Evolutionary conservation across 2,888 invertebrate genomes (phyloP), one percentile per base, ranked within the genome.

Genomic region (Hylaea fasciaria): DNA sequence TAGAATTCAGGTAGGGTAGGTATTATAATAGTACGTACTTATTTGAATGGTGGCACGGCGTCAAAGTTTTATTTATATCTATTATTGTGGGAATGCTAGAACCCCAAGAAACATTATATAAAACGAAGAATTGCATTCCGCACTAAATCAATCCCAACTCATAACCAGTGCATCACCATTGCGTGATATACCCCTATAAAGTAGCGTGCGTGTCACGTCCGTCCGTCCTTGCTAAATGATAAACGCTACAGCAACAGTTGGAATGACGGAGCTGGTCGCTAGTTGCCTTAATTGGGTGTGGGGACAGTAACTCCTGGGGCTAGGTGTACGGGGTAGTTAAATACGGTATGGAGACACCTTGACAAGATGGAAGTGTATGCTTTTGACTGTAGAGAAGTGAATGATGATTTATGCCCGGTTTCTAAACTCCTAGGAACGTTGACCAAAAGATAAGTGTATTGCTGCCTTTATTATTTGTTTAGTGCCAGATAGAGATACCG

Each of bases 131-230:
- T n/a, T 39, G n/a, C 39, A 48, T 17, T 0, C 32, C 47, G 0
- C 29, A 29, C 44, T 49, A 49, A 59, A 54, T 54, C 45, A 46
- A 48, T 45, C 53, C 40, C 32, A 1, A 11, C 13, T 10, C 40
- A 45, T 45, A 44, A 17, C 29, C 49, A 53, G 10, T 59, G 14
- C 35, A 44, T 53, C 53, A 59, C 22, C 28, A 44, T 61, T 44
- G 61, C 56, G 56, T 61, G 61, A n/a, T 17, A 11, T 17, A 4
- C 14, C 16, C 35, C 43, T 17, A 61, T 61, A 61, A 60, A 56
- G 16, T 47, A 46, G 47, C 47, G 40, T 40, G 51, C 61, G 61
- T 51, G 56, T 41, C 52, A 14, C n/a, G 52, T 53, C 57, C 35
- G 39, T 40, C 48, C 17, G 9, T 49, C 48, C 53, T 46, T 46